Conservation (phyloP, 2,797 vertebrate species). For the Triplophysa yarkandensis region DNA sequence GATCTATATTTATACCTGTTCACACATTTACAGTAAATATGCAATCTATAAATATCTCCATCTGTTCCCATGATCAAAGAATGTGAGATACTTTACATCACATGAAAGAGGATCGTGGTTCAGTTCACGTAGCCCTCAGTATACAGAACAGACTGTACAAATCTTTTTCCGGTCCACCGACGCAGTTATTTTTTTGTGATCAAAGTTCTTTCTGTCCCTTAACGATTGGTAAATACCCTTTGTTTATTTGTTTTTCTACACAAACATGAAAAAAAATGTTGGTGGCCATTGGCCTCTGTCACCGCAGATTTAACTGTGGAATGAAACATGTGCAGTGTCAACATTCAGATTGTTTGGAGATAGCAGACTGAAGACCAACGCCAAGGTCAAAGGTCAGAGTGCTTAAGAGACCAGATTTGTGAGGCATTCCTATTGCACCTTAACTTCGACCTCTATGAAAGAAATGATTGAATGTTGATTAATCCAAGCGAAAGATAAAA, state of each 20-base stretch:
- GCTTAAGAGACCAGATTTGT: conserved; percentile 31
- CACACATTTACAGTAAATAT: conserved; percentile 68
- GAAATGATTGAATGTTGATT: conserved; percentile 57
- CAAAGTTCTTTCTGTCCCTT: neutral
- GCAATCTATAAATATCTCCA: conserved; percentile 66
- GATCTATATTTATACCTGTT: conserved; percentile 65
- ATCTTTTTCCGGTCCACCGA: neutral
- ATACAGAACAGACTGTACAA: neutral
- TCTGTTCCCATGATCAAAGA: conserved; percentile 65
- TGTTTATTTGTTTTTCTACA: neutral
- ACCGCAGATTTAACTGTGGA: neutral
- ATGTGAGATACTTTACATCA: conserved; percentile 64
- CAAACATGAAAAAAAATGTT: neutral
- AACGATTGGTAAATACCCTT: neutral
- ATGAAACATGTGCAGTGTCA: conserved; percentile 35
- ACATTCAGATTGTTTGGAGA: conserved; percentile 37
- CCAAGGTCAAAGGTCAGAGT: conserved; percentile 63
- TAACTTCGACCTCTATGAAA: neutral
- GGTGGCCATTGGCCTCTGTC: neutral
- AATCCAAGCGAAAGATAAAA: no score
- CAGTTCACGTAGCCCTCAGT: neutral
- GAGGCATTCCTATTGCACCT: neutral
- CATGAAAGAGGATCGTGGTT: conserved; percentile 40
- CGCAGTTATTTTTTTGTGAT: neutral
- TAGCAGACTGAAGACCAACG: conserved; percentile 23